Evolutionary conservation across 1,140 invertebrate species (phyloP).

Genomic region (Scaptomyza hsui): DNA sequence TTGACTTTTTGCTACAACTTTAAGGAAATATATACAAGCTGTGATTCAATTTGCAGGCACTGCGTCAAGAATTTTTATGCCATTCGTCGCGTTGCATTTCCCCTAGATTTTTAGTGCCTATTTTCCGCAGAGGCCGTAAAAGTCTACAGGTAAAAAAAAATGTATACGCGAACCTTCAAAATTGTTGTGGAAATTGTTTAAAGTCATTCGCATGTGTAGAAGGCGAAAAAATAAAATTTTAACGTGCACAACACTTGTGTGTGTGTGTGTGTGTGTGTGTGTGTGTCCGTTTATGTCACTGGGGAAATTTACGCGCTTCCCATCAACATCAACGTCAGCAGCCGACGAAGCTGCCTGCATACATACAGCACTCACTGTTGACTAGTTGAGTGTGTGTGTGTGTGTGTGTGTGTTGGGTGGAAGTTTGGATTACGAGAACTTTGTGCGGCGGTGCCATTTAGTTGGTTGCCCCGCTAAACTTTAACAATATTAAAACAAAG

Average conservation of each 20-base stretch:
- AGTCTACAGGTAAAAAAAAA: conserved; percentile 20
- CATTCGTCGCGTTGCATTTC: conserved; percentile 40
- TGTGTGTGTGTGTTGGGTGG: not conserved
- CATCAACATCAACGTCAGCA: conserved; percentile 50
- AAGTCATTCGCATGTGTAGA: conserved; percentile 62
- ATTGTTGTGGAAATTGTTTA: conserved; percentile 60
- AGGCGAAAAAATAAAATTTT: conserved; percentile 29
- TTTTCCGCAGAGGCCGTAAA: conserved; percentile 40
- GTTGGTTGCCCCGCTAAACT: conserved; percentile 4
- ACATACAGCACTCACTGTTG: not conserved
- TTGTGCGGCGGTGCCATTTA: conserved; percentile 4
- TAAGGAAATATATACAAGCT: conserved; percentile 13
- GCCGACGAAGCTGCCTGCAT: conserved; percentile 24
- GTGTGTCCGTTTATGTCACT: conserved; percentile 49
- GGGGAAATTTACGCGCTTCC: conserved; percentile 53
- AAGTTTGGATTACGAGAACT: not conserved
- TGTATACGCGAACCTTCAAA: conserved; percentile 16
- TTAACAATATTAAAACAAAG: conserved; percentile 8
- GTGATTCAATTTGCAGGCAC: conserved; percentile 50
- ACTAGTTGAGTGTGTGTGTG: not conserved
- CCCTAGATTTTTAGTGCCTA: conserved; percentile 58
- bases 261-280: conserved; percentile 11
- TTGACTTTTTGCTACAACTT: conserved; percentile 19
- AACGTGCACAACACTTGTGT: conserved; percentile 42
- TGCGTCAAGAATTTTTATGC: conserved; percentile 55